Base-by-base conservation (phyloP, 2,113 vertebrate genomes). In the Piaya cayana region DNA sequence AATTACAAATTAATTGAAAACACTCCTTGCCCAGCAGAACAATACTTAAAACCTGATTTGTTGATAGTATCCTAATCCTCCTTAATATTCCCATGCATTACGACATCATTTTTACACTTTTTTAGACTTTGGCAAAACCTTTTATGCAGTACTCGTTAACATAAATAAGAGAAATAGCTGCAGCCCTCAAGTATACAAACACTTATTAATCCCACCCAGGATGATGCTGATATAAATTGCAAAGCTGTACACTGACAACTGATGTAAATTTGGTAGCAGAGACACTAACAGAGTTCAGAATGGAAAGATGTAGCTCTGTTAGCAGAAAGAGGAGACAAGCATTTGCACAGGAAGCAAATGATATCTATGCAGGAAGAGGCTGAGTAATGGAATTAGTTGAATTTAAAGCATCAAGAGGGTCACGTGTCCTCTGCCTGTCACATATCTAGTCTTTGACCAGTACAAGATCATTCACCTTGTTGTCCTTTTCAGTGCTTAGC, bases 1-100 rank as follows among this genome's bases (percentile, higher is more conserved):
- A 98, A 98, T 98, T 98, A 98, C 97, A 96, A 98, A 98, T 98
- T 98, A 98, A 98, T 98, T 98, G 98, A 97, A 98, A 98, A 97
- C 98, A 98, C 91, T 98, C 98, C 88, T 95, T 86, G 68, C 81
- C 93, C 82, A 96, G 97, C 72, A 55, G 96, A 98, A 97, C 92
- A 96, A 90, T 97, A 94, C 97, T 96, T 84, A 80, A 96, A 95
- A 91, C 88, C 93, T 56, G 96, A 98, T 97, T 98, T 98, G 97
- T 97, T 98, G 97, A 97, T 98, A 98, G 97, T 97, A 97, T 95
- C 79, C 94, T 98, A 97, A 98, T 98, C 97, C 96, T 96, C 45
- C 92, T 94, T 96, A 96, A 96, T 97, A 98, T 97, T 97, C 90
- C 90, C 8, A 42, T 84, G 92, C 97, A 96, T 98, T 97, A 98